Base-by-base conservation (phyloP, 2,888 invertebrate species). In the Calliphora vomitoria region DNA sequence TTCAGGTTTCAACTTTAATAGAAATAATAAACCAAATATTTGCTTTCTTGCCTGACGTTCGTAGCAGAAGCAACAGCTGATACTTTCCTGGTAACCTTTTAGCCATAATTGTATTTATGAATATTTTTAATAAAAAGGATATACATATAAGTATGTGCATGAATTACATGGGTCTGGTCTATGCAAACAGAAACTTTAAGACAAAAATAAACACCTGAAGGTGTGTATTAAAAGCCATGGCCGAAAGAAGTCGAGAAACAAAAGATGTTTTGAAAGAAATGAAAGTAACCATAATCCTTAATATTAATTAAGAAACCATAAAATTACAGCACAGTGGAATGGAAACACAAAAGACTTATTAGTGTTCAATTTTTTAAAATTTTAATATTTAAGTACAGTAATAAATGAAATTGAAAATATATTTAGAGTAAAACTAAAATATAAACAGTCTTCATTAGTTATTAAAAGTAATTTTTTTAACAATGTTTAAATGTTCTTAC, bases 61-160 rank as follows among this genome's bases (percentile, higher is more conserved):
- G 13, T 38, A 58, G 13, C 58, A 58, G 11, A 55, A 82, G 47
- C 74, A 69, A 62, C 75, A 69, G 69, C 82, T 68, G 75, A 25
- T 6, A 20, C 47, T 58, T 47, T 18, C 38, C 25, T 35, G 15
- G 15, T 68, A 38, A 55, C 41, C 64, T 72, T 74, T 53, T 60
- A 66, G 78, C n/a, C 82, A 69, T 85, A 74, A 82, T 74, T 87
- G 25, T 84, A 81, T 87, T 87, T 84, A 81, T 80, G 72, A 64
- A 55, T 62, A 35, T 25, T 55, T 5, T 50, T 85, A 82, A 82
- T 60, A 86, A 66, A 76, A 20, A 13, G 41, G 11, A 35, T 25
- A 58, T 58, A 8, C 20, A 38, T 66, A 35, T 60, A 35, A 13
- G 20, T 15, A 31, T 31, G 60, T 60, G 15, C 20, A n/a, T 4